Evolutionary conservation across 2,797 vertebrate genomes (phyloP).

Genomic region (Poliocrania exsul): DNA sequence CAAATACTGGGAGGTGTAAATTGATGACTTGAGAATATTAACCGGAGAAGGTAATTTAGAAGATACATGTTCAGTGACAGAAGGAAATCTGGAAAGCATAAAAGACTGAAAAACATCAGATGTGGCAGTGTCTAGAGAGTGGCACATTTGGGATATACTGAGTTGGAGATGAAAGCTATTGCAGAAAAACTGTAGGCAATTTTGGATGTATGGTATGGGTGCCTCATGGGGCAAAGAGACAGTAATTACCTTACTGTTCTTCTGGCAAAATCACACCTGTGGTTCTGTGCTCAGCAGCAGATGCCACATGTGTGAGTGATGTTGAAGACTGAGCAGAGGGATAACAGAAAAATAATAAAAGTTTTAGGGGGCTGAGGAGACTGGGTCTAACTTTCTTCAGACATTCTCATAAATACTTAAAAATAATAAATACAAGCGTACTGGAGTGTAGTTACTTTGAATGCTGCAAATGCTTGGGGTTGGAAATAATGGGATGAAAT

Average conservation of each 20-base stretch:
- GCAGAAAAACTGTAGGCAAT: neutral
- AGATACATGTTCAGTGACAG: neutral
- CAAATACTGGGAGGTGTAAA: slow-evolving; percentile 10
- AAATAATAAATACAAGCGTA: neutral
- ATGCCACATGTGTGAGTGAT: neutral
- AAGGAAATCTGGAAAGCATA: slow-evolving; percentile 30
- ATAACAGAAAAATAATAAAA: neutral
- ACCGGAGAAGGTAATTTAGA: slow-evolving; percentile 9
- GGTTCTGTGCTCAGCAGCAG: neutral
- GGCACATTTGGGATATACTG: neutral
- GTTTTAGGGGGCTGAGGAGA: neutral
- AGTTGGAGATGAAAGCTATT: neutral
- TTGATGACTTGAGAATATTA: slow-evolving; percentile 24
- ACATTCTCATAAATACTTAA: neutral
- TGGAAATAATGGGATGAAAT: neutral
- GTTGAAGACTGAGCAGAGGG: neutral
- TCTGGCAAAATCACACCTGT: slow-evolving; percentile 6
- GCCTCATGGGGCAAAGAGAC: neutral
- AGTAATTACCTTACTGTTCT: neutral
- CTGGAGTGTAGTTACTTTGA: neutral
- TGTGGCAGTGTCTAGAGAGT: neutral
- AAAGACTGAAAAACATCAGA: neutral
- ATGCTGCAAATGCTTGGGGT: neutral
- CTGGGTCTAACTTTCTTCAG: neutral
- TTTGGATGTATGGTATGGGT: neutral